These are phyloP conservation scores for Tholera decimalis DNA, from an alignment of 2,888 invertebrate genomes.

Conservation along the genomic window DNA sequence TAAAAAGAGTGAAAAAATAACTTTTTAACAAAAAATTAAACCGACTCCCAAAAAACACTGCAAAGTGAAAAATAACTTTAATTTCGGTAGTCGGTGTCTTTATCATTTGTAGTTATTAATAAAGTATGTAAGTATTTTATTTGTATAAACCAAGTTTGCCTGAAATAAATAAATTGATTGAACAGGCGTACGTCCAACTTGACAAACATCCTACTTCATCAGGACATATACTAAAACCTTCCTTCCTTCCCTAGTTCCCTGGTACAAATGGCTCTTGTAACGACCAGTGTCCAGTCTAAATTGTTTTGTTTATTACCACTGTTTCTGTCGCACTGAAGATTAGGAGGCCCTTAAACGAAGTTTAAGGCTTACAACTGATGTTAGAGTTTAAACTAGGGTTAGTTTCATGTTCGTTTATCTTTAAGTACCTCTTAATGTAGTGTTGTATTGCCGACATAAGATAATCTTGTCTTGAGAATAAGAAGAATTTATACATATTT, in stretches of 20 bases:
- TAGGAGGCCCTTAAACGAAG: slow-evolving; percentile 13
- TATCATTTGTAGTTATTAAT: too few relatives aligned
- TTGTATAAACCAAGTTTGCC: too few relatives aligned
- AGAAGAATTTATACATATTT: too few relatives aligned
- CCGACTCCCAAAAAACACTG: too few relatives aligned
- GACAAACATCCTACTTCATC: neutral
- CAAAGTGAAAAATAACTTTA: too few relatives aligned
- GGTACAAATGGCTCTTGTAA: slow-evolving; percentile 47
- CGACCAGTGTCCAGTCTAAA: slow-evolving; percentile 34
- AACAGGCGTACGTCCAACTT: neutral
- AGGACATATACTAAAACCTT: slow-evolving; percentile 14
- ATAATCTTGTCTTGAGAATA: too few relatives aligned
- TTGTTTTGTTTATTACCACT: slow-evolving; percentile 42
- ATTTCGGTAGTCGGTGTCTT: too few relatives aligned
- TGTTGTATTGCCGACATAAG: neutral
- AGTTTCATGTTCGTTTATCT: neutral
- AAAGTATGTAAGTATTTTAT: too few relatives aligned
- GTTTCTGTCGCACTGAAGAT: slow-evolving; percentile 16
- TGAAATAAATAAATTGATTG: too few relatives aligned
- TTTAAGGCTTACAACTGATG: slow-evolving; percentile 26
- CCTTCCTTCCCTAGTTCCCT: slow-evolving; percentile 22
- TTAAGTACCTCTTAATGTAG: neutral
- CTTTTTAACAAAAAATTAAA: too few relatives aligned
- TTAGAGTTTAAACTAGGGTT: neutral
- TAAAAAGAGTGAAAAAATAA: too few relatives aligned